phyloP scores from a whole-genome alignment of 2,888 invertebrate species.

The Xanthorhoe designata region DNA sequence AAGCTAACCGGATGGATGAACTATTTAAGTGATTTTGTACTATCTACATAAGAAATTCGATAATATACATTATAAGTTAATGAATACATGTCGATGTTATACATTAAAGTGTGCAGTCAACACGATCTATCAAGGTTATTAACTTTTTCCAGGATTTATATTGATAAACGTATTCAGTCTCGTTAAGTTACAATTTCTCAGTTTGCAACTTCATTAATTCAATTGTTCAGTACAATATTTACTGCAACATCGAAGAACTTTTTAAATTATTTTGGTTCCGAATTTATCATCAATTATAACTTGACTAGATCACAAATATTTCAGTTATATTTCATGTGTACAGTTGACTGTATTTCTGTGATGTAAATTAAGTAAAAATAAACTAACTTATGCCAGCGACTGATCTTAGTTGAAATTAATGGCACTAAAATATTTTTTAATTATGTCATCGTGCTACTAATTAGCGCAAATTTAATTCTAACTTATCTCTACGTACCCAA shows the following conservation, averaged over 20 bases:
- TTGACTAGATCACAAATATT: conserved; percentile 59
- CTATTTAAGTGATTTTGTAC: conserved; percentile 40
- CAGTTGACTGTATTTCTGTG: conserved; percentile 37
- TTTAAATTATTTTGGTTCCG: conserved; percentile 8
- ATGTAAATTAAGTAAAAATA: conserved; percentile 36
- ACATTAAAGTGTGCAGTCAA: conserved; percentile 1
- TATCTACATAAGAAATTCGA: conserved; percentile 13
- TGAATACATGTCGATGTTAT: background rate
- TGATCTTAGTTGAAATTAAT: conserved; percentile 55
- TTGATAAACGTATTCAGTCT: conserved; percentile 75
- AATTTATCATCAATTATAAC: conserved; percentile 45
- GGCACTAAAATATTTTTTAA: conserved; percentile 59
- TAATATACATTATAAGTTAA: background rate
- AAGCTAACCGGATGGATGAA: conserved; percentile 69
- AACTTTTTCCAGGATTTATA: conserved; percentile 44
- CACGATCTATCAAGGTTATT: conserved; percentile 15
- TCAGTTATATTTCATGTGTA: conserved; percentile 29
- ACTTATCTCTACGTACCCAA: conserved; percentile 20
- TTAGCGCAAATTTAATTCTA: conserved; percentile 36
- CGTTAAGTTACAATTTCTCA: conserved; percentile 62
- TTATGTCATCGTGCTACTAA: conserved; percentile 43
- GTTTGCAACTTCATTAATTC: conserved; percentile 47
- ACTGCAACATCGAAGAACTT: conserved; percentile 26
- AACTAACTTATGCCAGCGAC: conserved; percentile 52
- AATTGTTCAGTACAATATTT: conserved; percentile 37